Evolutionary conservation across 1,140 invertebrate genomes (phyloP), one percentile per base, ranked within the genome.

Genomic region (Paralvinella palmiformis): DNA sequence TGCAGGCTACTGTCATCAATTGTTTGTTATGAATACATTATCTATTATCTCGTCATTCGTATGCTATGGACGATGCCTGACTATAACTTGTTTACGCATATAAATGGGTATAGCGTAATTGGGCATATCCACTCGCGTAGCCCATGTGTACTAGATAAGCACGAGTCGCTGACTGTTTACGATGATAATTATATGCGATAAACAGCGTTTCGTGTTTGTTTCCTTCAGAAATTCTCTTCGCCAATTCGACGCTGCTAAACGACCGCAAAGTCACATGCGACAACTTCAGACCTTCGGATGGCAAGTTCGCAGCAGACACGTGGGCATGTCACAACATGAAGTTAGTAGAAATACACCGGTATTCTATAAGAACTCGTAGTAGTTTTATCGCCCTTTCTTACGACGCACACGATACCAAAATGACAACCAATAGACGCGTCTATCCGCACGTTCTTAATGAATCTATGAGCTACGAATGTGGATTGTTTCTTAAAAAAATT

Each of bases 301-400:
- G 29, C 58, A 59, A 37, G 36, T 59, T 59, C 22, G 32, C 58
- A 4, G 32, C 58, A 10, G 58, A 59, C 22, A 59, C 58, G 32
- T 59, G 58, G 58, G 35, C 58, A 3, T 59, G 58, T 41, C 41
- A 59, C 58, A 59, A 59, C 33, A 59, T 59, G 33, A 17, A 36
- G 58, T 59, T 37, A 36, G 33, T 37, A 13, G 3, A 52, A 29
- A 27, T n/a, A 29, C 48, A 3, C 10, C 48, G n/a, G 24, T 10
- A 27, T 22, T 29, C 1, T 27, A 22, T 52, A 7, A 52, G 48
- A n/a, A 29, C 31, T 7, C 24, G 20, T 52, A 1, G 48, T 22
- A 15, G 24, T 22, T 13, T 52, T 52, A 20, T 52, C 31, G 17
- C n/a, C 31, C 24, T 52, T 52, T 52, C 48, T 22, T 52, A 29